Percentiles rank a stretch among this genome's conserved stretches.
Evolutionary conservation across 1,140 invertebrate species (phyloP).

Genomic region (Neotoxoptera formosana): DNA sequence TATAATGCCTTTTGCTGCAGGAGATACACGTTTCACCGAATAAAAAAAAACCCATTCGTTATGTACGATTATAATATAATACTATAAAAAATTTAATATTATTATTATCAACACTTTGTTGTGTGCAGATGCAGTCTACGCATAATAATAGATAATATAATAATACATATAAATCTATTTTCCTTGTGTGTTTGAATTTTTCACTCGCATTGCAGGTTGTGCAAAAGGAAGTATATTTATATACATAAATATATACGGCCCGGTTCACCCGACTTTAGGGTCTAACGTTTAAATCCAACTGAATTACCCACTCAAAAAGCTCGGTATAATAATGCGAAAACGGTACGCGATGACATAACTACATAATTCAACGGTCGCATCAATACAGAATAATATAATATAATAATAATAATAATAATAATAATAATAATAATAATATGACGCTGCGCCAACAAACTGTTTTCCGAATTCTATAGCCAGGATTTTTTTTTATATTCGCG

Average conservation of each 20-base stretch:
- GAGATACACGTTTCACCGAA: too few relatives aligned
- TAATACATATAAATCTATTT: background rate
- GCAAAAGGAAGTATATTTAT: background rate
- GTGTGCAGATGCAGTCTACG: background rate
- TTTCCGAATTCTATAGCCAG: background rate
- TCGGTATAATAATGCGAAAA: background rate
- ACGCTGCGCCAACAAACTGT: background rate
- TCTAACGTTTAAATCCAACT: slow-evolving; percentile 6
- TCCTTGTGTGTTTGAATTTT: background rate
- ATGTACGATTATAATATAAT: background rate
- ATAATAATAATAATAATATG: too few relatives aligned
- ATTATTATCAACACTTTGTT: background rate
- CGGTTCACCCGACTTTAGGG: background rate
- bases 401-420: too few relatives aligned
- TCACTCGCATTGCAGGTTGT: background rate
- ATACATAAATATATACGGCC: background rate
- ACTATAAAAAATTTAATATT: background rate
- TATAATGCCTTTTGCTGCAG: too few relatives aligned
- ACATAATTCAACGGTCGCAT: background rate
- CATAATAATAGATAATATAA: background rate
- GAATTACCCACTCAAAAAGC: background rate
- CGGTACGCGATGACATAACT: background rate
- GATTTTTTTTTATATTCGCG: background rate
- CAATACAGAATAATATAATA: too few relatives aligned
- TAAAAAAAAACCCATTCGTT: background rate